Conservation (phyloP, 2,888 invertebrate species). For the Torymus tubicola region DNA sequence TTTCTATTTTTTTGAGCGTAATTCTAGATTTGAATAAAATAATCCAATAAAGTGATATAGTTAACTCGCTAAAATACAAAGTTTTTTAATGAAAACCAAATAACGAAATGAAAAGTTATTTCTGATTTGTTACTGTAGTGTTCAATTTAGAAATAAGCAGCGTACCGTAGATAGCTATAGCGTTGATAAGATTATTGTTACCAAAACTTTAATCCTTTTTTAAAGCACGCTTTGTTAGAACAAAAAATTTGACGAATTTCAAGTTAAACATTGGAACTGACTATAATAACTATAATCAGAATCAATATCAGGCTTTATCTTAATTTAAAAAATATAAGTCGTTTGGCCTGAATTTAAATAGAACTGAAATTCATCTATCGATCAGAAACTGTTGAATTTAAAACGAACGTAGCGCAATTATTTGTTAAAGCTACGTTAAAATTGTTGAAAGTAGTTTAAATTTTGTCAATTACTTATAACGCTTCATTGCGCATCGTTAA, state of each 20-base stretch:
- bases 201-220: slow-evolving; percentile 51
- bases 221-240: slow-evolving; percentile 52
- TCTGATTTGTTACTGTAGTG: slow-evolving; percentile 52
- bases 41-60: slow-evolving; percentile 54
- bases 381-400: slow-evolving; percentile 38
- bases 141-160: slow-evolving; percentile 54
- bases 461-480: slow-evolving; percentile 48
- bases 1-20: slow-evolving; percentile 46
- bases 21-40: slow-evolving; percentile 49
- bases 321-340: slow-evolving; percentile 31
- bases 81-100: slow-evolving; percentile 50
- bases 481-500: slow-evolving; percentile 37
- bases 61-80: slow-evolving; percentile 45
- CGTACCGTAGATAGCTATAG: slow-evolving; percentile 53
- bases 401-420: slow-evolving; percentile 35
- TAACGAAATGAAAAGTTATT: slow-evolving; percentile 43
- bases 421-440: slow-evolving; percentile 49
- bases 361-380: slow-evolving; percentile 34
- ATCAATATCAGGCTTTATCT: slow-evolving; percentile 6
- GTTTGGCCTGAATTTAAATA: slow-evolving; percentile 18
- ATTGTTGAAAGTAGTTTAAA: slow-evolving; percentile 47
- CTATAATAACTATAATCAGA: slow-evolving; percentile 38
- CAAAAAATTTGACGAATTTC: slow-evolving; percentile 19
- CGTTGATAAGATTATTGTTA: slow-evolving; percentile 54
- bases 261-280: slow-evolving; percentile 31